Evolutionary conservation across 2,888 invertebrate genomes (phyloP), one percentile per base, ranked within the genome.

Genomic region (Xanthia togata): DNA sequence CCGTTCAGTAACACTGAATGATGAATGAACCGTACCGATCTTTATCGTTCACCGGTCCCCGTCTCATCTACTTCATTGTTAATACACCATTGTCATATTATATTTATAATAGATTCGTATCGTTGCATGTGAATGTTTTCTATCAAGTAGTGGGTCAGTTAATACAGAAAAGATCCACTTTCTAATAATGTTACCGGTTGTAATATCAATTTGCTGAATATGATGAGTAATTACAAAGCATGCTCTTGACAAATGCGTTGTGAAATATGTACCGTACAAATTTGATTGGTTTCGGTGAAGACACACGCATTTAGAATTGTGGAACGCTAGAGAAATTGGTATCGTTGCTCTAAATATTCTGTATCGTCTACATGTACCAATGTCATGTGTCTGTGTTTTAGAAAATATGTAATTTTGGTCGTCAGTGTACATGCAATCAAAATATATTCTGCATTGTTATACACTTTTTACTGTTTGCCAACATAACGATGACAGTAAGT

Each of bases 231-330:
- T 96, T 95, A 95, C 94, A 89, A 88, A 91, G 92, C 91, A 90
- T 92, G 91, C 88, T 94, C 93, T 93, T 95, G 95, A 96, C 95
- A 95, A 96, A 96, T 95, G 94, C 90, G 91, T 93, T 93, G 93
- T 94, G 93, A 95, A 93, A 93, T 95, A 95, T 94, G 93, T 93
- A 93, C 94, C 95, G 93, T 93, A 92, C 87, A 93, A 93, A 95
- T 94, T 92, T 91, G 93, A 95, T 95, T 95, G 91, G 95, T 90
- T 91, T 88, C 93, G 93, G 92, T 92, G 87, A 83, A 41, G 44
- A 72, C 78, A 84, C 86, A 76, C 70, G 82, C 85, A 89, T 84
- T 76, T 87, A 80, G 62, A 82, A 78, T 72, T 65, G 65, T 77
- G 62, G 77, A 50, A 76, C 70, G 63, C 69, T 63, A 62, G 63